Conservation (phyloP, 2,113 vertebrate species). For the Xenopus borealis region DNA sequence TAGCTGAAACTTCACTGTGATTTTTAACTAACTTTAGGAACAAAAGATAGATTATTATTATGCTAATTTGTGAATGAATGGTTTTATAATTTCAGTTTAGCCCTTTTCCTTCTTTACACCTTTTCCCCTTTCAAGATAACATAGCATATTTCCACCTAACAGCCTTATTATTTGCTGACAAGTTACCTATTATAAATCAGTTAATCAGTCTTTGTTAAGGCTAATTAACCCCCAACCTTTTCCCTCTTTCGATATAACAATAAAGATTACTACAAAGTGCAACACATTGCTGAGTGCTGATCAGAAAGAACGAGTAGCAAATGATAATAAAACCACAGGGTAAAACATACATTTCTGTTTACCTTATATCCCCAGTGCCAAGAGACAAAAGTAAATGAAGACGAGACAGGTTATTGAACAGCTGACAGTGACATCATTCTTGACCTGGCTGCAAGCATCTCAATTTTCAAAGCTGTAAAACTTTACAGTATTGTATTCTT, state of each 20-base stretch:
- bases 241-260: background rate
- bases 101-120: too few relatives aligned
- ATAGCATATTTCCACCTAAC: too few relatives aligned
- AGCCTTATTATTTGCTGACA: too few relatives aligned
- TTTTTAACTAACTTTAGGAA: too few relatives aligned
- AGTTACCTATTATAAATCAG: background rate
- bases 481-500: constrained; percentile 11
- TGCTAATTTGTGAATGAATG: too few relatives aligned
- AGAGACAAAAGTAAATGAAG: constrained; percentile 12
- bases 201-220: background rate
- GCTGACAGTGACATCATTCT: constrained; percentile 29
- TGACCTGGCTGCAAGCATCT: constrained; percentile 20
- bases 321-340: background rate
- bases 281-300: background rate
- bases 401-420: constrained; percentile 34
- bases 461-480: constrained; percentile 17
- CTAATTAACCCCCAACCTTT: background rate
- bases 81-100: too few relatives aligned
- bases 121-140: too few relatives aligned
- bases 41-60: too few relatives aligned
- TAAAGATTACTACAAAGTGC: background rate
- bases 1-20: too few relatives aligned
- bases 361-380: constrained; percentile 17
- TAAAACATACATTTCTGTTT: constrained; percentile 9
- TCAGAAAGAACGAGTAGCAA: constrained; percentile 18